These are phyloP conservation scores for Bombus vancouverensis DNA, from an alignment of 1,140 invertebrate genomes.

Conservation along the genomic window DNA sequence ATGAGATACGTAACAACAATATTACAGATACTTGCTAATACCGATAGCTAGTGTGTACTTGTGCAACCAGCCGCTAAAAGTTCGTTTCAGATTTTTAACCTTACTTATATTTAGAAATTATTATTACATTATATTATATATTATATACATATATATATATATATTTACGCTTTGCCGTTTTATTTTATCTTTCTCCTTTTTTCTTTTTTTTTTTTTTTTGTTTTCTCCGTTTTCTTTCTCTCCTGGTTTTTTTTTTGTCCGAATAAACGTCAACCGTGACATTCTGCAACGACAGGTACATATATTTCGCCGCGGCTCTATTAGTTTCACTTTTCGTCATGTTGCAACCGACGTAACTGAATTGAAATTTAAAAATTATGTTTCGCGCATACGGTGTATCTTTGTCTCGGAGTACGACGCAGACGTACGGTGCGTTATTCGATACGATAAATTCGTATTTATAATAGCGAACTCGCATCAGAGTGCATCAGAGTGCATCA, in stretches of 20 bases:
- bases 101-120: constrained; percentile 55
- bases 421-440: not conserved
- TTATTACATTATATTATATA: constrained; percentile 35
- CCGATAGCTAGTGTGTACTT: constrained; percentile 56
- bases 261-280: constrained; percentile 61
- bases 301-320: constrained; percentile 16
- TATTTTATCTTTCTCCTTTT: not conserved
- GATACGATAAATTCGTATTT: not conserved
- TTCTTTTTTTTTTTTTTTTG: not conserved
- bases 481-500: too few species aligned
- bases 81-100: constrained; percentile 40
- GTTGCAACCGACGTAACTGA: not conserved
- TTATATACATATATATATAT: not conserved
- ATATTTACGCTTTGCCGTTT: constrained; percentile 53
- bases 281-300: constrained; percentile 77
- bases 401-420: too few species aligned
- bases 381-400: not conserved
- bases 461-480: not conserved
- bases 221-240: not conserved
- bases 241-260: not conserved
- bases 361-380: not conserved
- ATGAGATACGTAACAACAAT: constrained; percentile 51
- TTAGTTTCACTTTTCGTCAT: not conserved
- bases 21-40: constrained; percentile 47
- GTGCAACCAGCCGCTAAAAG: constrained; percentile 59